phyloP scores from a whole-genome alignment of 2,797 vertebrate species.

The Knipowitschia caucasica region DNA sequence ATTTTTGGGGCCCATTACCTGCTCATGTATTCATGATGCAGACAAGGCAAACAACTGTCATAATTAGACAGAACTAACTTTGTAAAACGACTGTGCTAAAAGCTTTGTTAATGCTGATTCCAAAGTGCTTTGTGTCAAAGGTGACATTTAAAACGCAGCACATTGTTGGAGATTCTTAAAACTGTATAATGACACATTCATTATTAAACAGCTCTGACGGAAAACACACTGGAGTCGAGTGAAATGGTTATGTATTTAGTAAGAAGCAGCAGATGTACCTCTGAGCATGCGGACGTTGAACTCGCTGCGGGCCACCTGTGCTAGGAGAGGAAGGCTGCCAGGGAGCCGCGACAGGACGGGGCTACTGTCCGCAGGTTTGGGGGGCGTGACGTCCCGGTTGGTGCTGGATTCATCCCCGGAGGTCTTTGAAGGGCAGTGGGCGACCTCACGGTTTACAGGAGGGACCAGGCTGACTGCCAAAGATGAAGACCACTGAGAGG shows the following conservation, averaged over 20 bases:
- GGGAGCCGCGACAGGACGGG: slow-evolving; percentile 58
- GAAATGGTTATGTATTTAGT: not conserved
- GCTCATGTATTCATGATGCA: not conserved
- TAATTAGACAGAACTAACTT: slow-evolving; percentile 4
- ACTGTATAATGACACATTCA: not conserved
- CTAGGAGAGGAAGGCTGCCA: slow-evolving; percentile 70
- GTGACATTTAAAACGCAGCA: not conserved
- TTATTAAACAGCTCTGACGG: not conserved
- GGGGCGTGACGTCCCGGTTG: slow-evolving; percentile 34
- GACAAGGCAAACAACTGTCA: slow-evolving; percentile 1
- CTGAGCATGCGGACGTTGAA: slow-evolving; percentile 79
- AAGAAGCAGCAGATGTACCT: slow-evolving; percentile 52
- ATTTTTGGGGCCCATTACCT: too few species aligned
- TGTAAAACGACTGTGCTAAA: not conserved
- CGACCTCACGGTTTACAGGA: slow-evolving; percentile 58
- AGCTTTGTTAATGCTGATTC: not conserved
- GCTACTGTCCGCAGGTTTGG: slow-evolving; percentile 66
- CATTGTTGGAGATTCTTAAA: not conserved
- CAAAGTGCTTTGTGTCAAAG: not conserved
- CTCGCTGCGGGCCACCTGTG: slow-evolving; percentile 82
- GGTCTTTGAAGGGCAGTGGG: slow-evolving; percentile 58
- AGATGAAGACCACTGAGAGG: slow-evolving; percentile 75
- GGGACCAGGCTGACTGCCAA: slow-evolving; percentile 68
- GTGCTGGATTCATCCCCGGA: slow-evolving; percentile 50
- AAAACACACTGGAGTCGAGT: not conserved